Conservation (phyloP, 2,888 invertebrate species). For the Alcis repandata region DNA sequence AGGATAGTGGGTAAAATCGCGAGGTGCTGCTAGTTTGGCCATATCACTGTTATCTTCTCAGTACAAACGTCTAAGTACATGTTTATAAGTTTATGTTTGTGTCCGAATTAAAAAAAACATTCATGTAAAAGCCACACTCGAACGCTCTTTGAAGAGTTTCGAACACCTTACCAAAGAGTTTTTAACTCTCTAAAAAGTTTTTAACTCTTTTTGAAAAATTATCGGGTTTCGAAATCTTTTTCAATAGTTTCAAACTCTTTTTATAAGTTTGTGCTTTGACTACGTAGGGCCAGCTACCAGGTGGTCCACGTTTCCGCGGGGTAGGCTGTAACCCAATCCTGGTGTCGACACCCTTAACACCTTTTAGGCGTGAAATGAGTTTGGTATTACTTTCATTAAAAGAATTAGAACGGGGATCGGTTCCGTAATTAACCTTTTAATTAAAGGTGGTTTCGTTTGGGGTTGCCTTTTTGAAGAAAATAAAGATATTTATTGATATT, state of each 20-base stretch:
- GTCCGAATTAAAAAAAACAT: no score
- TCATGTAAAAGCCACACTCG: no score
- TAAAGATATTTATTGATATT: background rate
- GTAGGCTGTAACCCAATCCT: slow-evolving; percentile 15
- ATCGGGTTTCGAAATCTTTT: no score
- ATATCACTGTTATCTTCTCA: no score
- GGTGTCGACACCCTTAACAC: slow-evolving; percentile 16
- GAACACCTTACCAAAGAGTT: no score
- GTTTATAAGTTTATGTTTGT: no score
- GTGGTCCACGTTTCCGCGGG: slow-evolving; percentile 1
- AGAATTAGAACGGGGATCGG: slow-evolving; percentile 5
- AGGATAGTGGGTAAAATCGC: no score
- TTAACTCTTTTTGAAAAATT: no score
- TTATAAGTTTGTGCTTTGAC: background rate
- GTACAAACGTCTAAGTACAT: no score
- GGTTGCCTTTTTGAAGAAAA: background rate
- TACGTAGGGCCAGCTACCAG: slow-evolving; percentile 5
- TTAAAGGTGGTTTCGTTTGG: slow-evolving; percentile 1
- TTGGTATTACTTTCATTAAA: slow-evolving; percentile 17
- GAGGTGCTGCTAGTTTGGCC: no score
- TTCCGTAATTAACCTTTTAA: slow-evolving; percentile 20
- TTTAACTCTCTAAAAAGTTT: no score
- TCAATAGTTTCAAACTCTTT: background rate
- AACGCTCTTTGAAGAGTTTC: no score
- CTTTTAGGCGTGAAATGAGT: slow-evolving; percentile 27